Percentiles rank a stretch among this genome's conserved stretches.
Evolutionary conservation across 2,888 invertebrate species (phyloP).

Genomic region (Chloroclysta siterata): DNA sequence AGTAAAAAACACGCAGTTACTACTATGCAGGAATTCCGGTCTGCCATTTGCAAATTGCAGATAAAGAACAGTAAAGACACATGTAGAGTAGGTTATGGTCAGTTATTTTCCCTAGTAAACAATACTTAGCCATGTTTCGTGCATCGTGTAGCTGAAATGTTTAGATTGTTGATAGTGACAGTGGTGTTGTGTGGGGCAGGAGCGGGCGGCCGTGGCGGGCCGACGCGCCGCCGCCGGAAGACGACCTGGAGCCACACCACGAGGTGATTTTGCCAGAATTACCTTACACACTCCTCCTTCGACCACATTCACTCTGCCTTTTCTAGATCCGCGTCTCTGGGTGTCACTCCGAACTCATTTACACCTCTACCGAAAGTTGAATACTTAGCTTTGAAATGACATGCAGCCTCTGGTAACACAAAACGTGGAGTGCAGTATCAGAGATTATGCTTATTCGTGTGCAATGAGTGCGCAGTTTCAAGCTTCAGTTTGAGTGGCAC

Average conservation of each 20-base stretch:
- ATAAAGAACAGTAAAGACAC: constrained; percentile 12
- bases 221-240: constrained; percentile 75
- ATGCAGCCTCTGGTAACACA: constrained; percentile 21
- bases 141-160: constrained; percentile 47
- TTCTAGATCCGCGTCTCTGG: constrained; percentile 67
- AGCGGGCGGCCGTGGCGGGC: constrained; percentile 79
- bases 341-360: constrained; percentile 67
- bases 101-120: constrained; percentile 15
- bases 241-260: constrained; percentile 77
- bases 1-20: background rate
- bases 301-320: constrained; percentile 75
- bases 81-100: constrained; percentile 22
- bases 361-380: constrained; percentile 34
- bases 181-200: constrained; percentile 78
- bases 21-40: constrained; percentile 1
- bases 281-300: constrained; percentile 74
- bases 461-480: constrained; percentile 40
- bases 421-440: constrained; percentile 40
- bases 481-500: constrained; percentile 69
- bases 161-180: constrained; percentile 57
- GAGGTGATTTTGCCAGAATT: constrained; percentile 85
- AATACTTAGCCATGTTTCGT: constrained; percentile 35
- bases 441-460: constrained; percentile 37
- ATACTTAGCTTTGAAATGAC: constrained; percentile 25
- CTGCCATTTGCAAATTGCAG: background rate